Conservation (phyloP, 2,113 vertebrate genomes). For the Oryzias javanicus region DNA sequence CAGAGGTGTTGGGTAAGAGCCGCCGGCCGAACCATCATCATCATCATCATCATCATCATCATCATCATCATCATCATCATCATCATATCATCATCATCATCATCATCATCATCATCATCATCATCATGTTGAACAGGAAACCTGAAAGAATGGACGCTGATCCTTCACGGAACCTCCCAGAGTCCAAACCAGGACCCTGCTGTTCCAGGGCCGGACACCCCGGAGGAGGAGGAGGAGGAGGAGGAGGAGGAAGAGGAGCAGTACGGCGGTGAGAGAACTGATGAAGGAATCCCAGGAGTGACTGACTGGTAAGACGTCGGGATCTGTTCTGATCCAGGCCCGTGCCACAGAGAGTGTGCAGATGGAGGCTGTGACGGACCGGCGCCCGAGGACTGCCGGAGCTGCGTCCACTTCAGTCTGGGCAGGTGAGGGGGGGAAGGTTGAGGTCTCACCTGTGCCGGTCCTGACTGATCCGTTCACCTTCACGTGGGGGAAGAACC, state of each 20-base stretch:
- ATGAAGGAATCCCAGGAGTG: not conserved
- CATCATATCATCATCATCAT: not conserved
- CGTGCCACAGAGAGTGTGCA: conserved; percentile 85
- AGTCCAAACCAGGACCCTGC: conserved; percentile 75
- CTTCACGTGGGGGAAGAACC: conserved; percentile 66
- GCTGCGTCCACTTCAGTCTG: conserved; percentile 89
- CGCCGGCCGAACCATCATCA: not conserved
- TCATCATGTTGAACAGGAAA: conserved; percentile 77
- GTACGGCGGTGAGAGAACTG: conserved; percentile 76
- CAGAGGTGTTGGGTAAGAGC: conserved; percentile 81
- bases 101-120: not conserved
- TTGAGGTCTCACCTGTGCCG: too few relatives aligned
- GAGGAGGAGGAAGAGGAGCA: conserved; percentile 78
- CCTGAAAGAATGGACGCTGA: conserved; percentile 88
- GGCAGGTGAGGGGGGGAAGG: conserved; percentile 78
- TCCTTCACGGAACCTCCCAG: conserved; percentile 84
- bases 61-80: not conserved
- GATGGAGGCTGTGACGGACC: conserved; percentile 88
- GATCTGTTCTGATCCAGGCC: conserved; percentile 70
- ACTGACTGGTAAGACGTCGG: not conserved
- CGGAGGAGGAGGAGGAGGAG: conserved; percentile 75
- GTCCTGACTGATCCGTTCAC: not conserved
- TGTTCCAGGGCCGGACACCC: conserved; percentile 67
- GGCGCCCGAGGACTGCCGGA: conserved; percentile 84
- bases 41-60: not conserved